These are phyloP conservation scores for Plebejus argus DNA, from an alignment of 2,888 invertebrate species.

Conservation along the genomic window DNA sequence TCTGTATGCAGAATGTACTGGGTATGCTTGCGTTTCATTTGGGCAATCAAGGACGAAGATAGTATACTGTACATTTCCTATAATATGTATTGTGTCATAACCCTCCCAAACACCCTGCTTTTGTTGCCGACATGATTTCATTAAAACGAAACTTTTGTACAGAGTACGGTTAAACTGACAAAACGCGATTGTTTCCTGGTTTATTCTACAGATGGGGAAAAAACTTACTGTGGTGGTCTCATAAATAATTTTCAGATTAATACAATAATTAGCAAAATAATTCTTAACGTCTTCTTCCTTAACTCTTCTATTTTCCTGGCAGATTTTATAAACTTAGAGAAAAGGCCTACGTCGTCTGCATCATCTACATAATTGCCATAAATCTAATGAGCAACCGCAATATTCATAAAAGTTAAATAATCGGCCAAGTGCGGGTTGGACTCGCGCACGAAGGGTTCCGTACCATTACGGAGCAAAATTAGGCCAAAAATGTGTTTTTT, in stretches of 20 bases:
- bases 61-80: neutral
- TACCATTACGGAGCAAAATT: too few relatives aligned
- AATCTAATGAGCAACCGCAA: too few relatives aligned
- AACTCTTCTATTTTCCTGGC: neutral
- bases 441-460: too few relatives aligned
- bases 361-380: too few relatives aligned
- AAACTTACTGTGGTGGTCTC: neutral
- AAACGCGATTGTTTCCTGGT: neutral
- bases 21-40: neutral
- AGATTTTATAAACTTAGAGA: neutral
- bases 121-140: neutral
- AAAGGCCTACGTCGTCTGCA: too few relatives aligned
- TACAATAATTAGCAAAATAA: neutral
- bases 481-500: too few relatives aligned
- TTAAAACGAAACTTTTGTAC: constrained; percentile 2
- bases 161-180: neutral
- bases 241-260: neutral
- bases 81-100: neutral
- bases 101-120: neutral
- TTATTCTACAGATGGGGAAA: neutral
- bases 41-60: neutral
- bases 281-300: neutral
- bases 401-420: too few relatives aligned
- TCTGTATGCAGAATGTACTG: too few relatives aligned
- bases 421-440: too few relatives aligned